These are phyloP conservation scores for Solea solea DNA, from an alignment of 2,113 vertebrate species.

Conservation along the genomic window DNA sequence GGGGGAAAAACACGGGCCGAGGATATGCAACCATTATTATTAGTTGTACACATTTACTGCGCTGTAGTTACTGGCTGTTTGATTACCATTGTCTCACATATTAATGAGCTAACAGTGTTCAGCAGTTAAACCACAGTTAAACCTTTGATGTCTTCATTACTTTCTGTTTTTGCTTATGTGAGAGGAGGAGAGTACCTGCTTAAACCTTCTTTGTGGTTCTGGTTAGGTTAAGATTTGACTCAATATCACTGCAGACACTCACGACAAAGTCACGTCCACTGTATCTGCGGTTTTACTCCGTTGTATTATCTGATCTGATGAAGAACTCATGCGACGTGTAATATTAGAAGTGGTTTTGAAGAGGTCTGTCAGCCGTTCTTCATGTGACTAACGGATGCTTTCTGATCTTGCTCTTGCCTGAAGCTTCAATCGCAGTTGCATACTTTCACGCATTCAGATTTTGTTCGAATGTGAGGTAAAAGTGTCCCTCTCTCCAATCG, in stretches of 20 bases:
- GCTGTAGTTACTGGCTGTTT: not conserved
- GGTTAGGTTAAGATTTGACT: slow-evolving; percentile 2
- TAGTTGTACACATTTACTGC: not conserved
- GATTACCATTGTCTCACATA: not conserved
- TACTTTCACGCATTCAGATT: not conserved
- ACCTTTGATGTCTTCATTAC: slow-evolving; percentile 40
- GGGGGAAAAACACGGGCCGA: no score
- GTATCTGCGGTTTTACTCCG: slow-evolving; percentile 6
- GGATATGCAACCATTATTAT: not conserved
- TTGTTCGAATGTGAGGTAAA: not conserved
- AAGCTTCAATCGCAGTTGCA: slow-evolving; percentile 13
- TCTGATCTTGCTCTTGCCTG: slow-evolving; percentile 14
- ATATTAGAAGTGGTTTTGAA: not conserved
- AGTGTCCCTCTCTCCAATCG: not conserved
- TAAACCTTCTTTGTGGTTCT: slow-evolving; percentile 2
- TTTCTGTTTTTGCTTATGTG: slow-evolving; percentile 33
- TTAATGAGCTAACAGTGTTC: slow-evolving; percentile 32
- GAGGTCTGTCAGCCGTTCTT: slow-evolving; percentile 19
- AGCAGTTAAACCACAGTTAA: slow-evolving; percentile 26
- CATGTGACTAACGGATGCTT: slow-evolving; percentile 28
- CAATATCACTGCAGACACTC: slow-evolving; percentile 10
- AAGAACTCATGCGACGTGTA: slow-evolving; percentile 7
- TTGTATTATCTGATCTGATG: slow-evolving; percentile 38
- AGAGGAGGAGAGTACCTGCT: slow-evolving; percentile 27
- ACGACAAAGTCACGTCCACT: not conserved